Percentiles rank a stretch among this genome's conserved stretches.
Evolutionary conservation across 1,140 invertebrate species (phyloP).

Genomic region (Leptinotarsa lineolata): DNA sequence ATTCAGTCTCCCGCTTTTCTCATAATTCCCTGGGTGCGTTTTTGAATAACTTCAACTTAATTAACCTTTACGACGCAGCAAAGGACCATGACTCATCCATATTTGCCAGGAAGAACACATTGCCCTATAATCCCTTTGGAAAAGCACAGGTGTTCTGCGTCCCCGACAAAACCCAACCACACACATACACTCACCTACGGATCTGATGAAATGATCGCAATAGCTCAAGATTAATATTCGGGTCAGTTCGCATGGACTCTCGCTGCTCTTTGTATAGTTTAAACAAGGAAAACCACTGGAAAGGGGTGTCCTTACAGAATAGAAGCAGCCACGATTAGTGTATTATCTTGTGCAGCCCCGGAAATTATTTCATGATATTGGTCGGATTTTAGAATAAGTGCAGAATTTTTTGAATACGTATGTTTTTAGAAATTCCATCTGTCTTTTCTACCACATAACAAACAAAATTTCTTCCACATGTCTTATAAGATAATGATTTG

Average conservation of each 20-base stretch:
- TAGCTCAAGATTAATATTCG: constrained; percentile 27
- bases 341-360: too few relatives aligned
- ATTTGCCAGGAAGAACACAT: neutral
- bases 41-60: too few relatives aligned
- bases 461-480: too few relatives aligned
- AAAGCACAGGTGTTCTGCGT: neutral
- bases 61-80: neutral
- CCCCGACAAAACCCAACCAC: constrained; percentile 4
- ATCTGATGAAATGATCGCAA: constrained; percentile 13
- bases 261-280: constrained; percentile 4
- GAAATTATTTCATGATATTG: too few relatives aligned
- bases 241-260: constrained; percentile 33
- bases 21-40: too few relatives aligned
- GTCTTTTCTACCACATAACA: too few relatives aligned
- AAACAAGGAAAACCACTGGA: constrained; percentile 13
- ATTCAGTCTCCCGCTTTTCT: too few relatives aligned
- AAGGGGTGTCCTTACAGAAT: neutral
- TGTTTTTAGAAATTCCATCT: too few relatives aligned
- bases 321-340: too few relatives aligned
- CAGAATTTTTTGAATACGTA: too few relatives aligned
- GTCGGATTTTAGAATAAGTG: too few relatives aligned
- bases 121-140: neutral
- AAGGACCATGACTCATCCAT: neutral
- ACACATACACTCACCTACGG: constrained; percentile 27
- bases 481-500: too few relatives aligned